Conservation (phyloP, 1,140 invertebrate species). For the Dreissena polymorpha region DNA sequence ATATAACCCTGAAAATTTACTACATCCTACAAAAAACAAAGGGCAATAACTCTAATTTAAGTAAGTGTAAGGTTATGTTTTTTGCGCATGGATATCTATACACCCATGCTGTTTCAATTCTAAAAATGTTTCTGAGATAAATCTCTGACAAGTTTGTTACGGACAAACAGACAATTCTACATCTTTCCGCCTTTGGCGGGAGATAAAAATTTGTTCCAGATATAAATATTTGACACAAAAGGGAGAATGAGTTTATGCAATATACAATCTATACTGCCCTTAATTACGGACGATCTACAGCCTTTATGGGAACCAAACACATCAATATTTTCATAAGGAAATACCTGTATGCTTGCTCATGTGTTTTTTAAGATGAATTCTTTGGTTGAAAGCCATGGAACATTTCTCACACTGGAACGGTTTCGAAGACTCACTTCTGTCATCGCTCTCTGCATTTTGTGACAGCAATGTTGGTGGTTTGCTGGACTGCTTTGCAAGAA, state of each 20-base stretch:
- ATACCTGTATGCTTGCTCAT: constrained; percentile 79
- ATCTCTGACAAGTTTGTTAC: too few relatives aligned
- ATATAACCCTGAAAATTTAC: too few relatives aligned
- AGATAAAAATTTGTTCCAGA: too few relatives aligned
- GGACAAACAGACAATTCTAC: too few relatives aligned
- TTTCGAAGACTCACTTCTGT: constrained; percentile 58
- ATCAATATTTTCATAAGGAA: not conserved
- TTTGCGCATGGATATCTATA: too few relatives aligned
- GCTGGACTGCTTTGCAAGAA: not conserved
- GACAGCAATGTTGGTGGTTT: not conserved
- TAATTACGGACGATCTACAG: not conserved
- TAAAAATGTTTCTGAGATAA: too few relatives aligned
- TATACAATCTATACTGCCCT: not conserved
- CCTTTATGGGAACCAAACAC: too few relatives aligned
- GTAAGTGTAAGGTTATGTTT: too few relatives aligned
- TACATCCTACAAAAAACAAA: too few relatives aligned
- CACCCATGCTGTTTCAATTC: too few relatives aligned
- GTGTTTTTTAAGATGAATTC: constrained; percentile 79
- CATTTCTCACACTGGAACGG: constrained; percentile 78
- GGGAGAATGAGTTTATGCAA: not conserved
- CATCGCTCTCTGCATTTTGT: not conserved
- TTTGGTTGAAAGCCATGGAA: constrained; percentile 78
- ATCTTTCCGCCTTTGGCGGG: too few relatives aligned
- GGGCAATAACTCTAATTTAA: too few relatives aligned
- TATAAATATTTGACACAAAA: not conserved